phyloP scores from a whole-genome alignment of 2,797 vertebrate genomes.

The Aeoliscus strigatus region DNA sequence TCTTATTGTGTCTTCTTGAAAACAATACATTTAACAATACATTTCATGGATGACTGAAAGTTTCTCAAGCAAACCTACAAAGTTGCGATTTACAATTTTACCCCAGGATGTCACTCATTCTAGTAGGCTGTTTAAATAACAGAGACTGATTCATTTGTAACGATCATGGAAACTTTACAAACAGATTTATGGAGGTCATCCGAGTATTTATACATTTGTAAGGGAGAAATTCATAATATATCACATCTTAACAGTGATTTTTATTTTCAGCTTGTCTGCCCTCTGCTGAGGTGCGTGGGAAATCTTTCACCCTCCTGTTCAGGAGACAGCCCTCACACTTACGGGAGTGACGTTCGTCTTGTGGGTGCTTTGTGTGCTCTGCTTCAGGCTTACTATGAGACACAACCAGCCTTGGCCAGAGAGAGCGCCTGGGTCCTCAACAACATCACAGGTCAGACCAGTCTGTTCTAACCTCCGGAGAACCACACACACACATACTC shows the following conservation, averaged over 20 bases:
- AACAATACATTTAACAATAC: too few relatives aligned
- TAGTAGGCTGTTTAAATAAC: too few relatives aligned
- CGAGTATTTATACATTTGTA: too few relatives aligned
- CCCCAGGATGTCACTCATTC: too few relatives aligned
- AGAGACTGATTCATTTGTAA: too few relatives aligned
- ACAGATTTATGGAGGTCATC: too few relatives aligned
- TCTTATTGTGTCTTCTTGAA: background rate
- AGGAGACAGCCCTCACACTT: constrained; percentile 22
- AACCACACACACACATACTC: background rate
- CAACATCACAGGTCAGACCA: constrained; percentile 86
- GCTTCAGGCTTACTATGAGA: constrained; percentile 74
- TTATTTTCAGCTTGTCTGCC: constrained; percentile 80
- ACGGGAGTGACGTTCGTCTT: constrained; percentile 69
- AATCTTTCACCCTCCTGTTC: constrained; percentile 79
- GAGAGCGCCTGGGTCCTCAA: constrained; percentile 91
- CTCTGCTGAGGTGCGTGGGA: constrained; percentile 85
- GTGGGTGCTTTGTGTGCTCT: constrained; percentile 79
- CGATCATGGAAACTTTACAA: too few relatives aligned
- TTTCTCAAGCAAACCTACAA: too few relatives aligned
- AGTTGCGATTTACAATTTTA: too few relatives aligned
- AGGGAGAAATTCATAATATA: too few relatives aligned
- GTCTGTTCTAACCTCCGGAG: background rate
- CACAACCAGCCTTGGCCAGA: constrained; percentile 75
- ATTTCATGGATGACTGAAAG: too few relatives aligned
- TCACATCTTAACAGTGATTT: too few relatives aligned